phyloP scores from a whole-genome alignment of 2,113 vertebrate species.

The Actenoides lindsayi region DNA sequence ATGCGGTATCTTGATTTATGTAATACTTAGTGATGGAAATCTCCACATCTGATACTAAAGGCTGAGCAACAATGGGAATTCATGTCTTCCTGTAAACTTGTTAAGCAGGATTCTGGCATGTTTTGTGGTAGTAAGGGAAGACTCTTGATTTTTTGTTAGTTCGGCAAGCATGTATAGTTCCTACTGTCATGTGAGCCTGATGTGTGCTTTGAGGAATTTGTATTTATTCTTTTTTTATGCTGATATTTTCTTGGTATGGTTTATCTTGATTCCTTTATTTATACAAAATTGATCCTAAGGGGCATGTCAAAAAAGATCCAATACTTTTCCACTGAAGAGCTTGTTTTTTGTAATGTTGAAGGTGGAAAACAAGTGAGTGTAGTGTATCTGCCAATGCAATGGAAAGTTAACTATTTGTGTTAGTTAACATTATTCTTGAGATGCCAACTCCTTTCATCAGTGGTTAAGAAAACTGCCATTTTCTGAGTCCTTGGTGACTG shows the following conservation, averaged over 20 bases:
- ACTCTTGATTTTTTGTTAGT: background rate
- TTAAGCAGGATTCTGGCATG: background rate
- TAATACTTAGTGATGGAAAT: background rate
- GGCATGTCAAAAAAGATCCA: background rate
- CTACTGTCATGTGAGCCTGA: background rate
- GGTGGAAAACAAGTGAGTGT: background rate
- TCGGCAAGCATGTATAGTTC: background rate
- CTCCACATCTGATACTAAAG: background rate
- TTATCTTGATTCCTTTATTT: slow-evolving; percentile 29
- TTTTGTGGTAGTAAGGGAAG: background rate
- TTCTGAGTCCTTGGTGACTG: background rate
- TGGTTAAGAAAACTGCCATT: background rate
- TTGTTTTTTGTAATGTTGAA: background rate
- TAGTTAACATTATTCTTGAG: background rate
- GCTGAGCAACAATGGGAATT: background rate
- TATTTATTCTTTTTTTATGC: background rate
- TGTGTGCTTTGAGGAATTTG: background rate
- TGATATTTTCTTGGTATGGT: slow-evolving; percentile 14
- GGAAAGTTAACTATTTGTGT: background rate
- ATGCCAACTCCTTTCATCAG: background rate
- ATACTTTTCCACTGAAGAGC: background rate
- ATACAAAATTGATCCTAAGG: background rate
- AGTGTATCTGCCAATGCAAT: background rate
- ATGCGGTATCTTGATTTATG: background rate
- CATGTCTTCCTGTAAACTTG: background rate